These are phyloP conservation scores for Panthera uncia DNA, from an alignment of 2,113 vertebrate species.

Conservation along the genomic window DNA sequence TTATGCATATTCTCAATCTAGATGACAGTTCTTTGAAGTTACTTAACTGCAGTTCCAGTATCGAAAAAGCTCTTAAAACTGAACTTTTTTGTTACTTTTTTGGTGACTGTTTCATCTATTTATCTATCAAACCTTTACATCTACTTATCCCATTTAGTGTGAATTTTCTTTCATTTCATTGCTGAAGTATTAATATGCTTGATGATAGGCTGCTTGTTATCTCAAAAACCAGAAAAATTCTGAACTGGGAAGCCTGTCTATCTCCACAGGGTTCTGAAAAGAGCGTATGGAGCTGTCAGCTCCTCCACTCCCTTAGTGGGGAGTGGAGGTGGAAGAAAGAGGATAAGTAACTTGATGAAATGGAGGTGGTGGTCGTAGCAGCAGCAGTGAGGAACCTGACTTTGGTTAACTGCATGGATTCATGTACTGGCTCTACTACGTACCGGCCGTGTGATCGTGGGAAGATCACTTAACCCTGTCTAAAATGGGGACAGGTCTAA, in stretches of 20 bases:
- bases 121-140: too few relatives aligned
- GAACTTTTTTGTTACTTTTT: background rate
- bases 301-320: background rate
- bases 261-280: background rate
- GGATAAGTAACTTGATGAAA: background rate
- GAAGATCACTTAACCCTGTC: background rate
- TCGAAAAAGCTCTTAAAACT: constrained; percentile 8
- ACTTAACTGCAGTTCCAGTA: background rate
- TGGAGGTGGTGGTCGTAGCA: too few relatives aligned
- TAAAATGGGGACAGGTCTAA: background rate
- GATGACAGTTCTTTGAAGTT: background rate
- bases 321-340: background rate
- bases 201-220: background rate
- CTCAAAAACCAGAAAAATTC: background rate
- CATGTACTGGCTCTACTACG: background rate
- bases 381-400: background rate
- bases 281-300: background rate
- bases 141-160: background rate
- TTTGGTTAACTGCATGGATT: background rate
- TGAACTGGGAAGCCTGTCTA: background rate
- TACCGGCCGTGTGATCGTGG: background rate
- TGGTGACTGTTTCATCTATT: background rate
- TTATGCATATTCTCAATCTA: background rate
- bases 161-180: background rate
- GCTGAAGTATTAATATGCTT: background rate